Percentiles rank a stretch among this genome's conserved stretches.
phyloP scores from a whole-genome alignment of 1,140 invertebrate species.

The Danaus plexippus region DNA sequence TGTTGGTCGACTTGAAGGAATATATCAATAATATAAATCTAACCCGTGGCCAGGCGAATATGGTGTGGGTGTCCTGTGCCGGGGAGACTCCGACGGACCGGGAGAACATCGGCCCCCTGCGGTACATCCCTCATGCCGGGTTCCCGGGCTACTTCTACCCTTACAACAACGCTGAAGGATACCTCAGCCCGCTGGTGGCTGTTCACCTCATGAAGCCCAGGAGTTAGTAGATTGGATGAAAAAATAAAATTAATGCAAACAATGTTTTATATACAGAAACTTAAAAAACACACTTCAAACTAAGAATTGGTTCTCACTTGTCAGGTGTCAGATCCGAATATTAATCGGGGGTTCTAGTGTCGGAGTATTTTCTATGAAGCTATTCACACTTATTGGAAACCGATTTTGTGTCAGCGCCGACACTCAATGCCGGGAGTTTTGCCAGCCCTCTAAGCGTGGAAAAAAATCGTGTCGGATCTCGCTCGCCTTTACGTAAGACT shows the following conservation, averaged over 20 bases:
- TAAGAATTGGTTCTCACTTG: too few relatives aligned
- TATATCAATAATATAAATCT: slow-evolving; percentile 1
- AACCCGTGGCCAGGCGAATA: slow-evolving; percentile 74
- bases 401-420: too few relatives aligned
- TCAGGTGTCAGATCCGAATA: too few relatives aligned
- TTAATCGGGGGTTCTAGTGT: too few relatives aligned
- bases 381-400: too few relatives aligned
- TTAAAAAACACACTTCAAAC: too few relatives aligned
- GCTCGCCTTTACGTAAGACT: too few relatives aligned
- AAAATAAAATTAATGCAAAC: neutral
- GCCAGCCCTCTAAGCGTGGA: too few relatives aligned
- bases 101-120: slow-evolving; percentile 88
- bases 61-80: slow-evolving; percentile 89
- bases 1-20: too few relatives aligned
- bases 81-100: slow-evolving; percentile 91
- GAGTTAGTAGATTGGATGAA: slow-evolving; percentile 73
- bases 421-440: too few relatives aligned
- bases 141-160: slow-evolving; percentile 90
- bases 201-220: slow-evolving; percentile 85
- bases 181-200: slow-evolving; percentile 90
- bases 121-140: slow-evolving; percentile 80
- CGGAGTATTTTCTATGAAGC: too few relatives aligned
- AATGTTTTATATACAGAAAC: slow-evolving; percentile 7
- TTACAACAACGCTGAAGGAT: slow-evolving; percentile 85
- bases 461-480: too few relatives aligned